phyloP scores from a whole-genome alignment of 2,113 vertebrate species.

The Burhinus oedicnemus region DNA sequence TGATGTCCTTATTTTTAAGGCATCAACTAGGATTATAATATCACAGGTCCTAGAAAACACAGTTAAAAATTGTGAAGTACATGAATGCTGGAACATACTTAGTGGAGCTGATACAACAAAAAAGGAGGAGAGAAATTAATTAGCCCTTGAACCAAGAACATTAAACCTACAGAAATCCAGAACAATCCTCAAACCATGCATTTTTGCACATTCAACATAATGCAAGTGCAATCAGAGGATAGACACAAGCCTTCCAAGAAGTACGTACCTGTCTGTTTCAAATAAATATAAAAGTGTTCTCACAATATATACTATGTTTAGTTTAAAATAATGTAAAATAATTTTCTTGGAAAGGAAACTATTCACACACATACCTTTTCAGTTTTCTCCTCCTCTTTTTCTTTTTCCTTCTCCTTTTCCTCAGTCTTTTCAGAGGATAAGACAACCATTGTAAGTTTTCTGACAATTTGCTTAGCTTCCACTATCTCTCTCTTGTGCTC shows the following conservation, averaged over 20 bases:
- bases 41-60: neutral
- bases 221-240: accelerated
- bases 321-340: neutral
- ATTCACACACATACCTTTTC: slow-evolving; percentile 75
- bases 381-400: slow-evolving; percentile 88
- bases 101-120: neutral
- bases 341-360: neutral
- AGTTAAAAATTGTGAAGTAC: neutral
- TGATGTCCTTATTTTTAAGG: neutral
- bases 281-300: neutral
- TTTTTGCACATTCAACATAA: neutral
- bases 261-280: accelerated
- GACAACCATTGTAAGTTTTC: slow-evolving; percentile 95
- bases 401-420: slow-evolving; percentile 89
- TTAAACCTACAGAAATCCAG: neutral
- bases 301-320: neutral
- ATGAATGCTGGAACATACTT: neutral
- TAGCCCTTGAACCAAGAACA: neutral
- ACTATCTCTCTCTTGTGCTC: slow-evolving; percentile 92
- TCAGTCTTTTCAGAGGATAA: slow-evolving; percentile 91
- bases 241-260: neutral
- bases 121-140: neutral
- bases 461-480: slow-evolving; percentile 95
- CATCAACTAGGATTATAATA: neutral
- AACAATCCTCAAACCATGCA: neutral